These are phyloP conservation scores for Hymenopus coronatus DNA, from an alignment of 2,888 invertebrate species.

Conservation along the genomic window DNA sequence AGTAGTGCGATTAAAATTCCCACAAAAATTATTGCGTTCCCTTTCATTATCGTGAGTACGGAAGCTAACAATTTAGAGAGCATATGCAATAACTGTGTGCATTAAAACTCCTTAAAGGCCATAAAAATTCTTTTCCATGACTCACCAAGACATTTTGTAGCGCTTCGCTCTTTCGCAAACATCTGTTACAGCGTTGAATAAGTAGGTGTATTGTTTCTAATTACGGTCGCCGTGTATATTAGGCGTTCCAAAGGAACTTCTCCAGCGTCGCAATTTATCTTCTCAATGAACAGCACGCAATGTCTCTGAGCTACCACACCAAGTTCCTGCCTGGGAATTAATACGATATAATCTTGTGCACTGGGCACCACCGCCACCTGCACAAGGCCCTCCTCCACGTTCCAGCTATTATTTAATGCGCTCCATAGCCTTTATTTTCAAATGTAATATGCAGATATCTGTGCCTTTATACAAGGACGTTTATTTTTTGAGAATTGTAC, in stretches of 20 bases:
- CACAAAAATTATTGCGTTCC: not conserved
- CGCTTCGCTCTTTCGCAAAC: not conserved
- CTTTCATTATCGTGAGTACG: not conserved
- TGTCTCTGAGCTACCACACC: not conserved
- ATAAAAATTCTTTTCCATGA: not conserved
- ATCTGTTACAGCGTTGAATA: not conserved
- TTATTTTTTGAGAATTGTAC: too few species aligned
- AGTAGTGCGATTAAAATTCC: not conserved
- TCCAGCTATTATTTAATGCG: too few species aligned
- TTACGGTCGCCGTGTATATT: not conserved
- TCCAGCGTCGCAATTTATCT: not conserved
- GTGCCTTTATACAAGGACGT: too few species aligned
- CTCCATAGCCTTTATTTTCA: too few species aligned
- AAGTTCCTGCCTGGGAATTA: not conserved
- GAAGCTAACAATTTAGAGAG: not conserved
- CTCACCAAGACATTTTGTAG: not conserved
- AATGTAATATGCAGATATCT: too few species aligned
- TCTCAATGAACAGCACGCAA: not conserved
- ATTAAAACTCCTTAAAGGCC: not conserved
- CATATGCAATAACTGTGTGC: not conserved
- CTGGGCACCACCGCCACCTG: not conserved
- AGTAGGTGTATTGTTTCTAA: not conserved
- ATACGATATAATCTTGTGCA: not conserved
- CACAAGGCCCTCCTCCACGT: too few species aligned
- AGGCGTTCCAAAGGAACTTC: not conserved